A percentile compares a stretch with the other conserved stretches of the same genome.
These are phyloP conservation scores for Halcyon badia DNA, from an alignment of 2,797 vertebrate species.

Conservation along the genomic window DNA sequence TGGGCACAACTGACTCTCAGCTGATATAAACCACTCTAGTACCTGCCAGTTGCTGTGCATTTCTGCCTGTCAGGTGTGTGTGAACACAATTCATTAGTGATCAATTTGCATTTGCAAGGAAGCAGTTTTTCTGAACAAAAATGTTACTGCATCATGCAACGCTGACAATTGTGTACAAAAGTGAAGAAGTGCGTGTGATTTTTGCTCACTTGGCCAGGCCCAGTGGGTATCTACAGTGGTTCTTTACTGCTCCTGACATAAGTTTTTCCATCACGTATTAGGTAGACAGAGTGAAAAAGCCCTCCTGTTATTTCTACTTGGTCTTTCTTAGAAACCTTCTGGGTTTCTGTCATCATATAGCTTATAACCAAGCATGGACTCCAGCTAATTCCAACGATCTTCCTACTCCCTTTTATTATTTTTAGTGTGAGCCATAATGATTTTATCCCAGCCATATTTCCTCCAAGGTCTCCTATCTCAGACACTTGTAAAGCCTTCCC, in stretches of 20 bases:
- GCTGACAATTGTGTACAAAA: fast-evolving
- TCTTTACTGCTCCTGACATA: background rate
- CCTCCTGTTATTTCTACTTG: background rate
- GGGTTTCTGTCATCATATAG: slow-evolving; percentile 48
- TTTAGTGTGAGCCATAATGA: slow-evolving; percentile 73
- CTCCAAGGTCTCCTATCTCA: slow-evolving; percentile 80
- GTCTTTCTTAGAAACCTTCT: slow-evolving; percentile 33
- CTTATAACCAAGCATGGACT: slow-evolving; percentile 28
- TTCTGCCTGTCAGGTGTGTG: background rate
- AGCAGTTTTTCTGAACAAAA: background rate
- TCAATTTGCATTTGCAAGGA: background rate
- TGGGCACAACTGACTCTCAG: background rate
- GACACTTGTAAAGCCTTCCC: slow-evolving; percentile 76
- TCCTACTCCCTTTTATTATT: slow-evolving; percentile 76
- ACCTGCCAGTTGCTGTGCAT: background rate
- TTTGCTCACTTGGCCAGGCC: background rate
- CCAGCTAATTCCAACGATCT: slow-evolving; percentile 39
- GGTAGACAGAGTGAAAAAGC: background rate
- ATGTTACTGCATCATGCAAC: background rate
- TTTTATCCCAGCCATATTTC: slow-evolving; percentile 77
- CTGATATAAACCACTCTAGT: background rate
- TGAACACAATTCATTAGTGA: background rate
- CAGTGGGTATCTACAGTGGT: background rate
- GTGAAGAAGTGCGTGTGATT: fast-evolving
- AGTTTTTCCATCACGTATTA: background rate